Base-by-base conservation (phyloP, 2,113 vertebrate species). In the Ptyas mucosa region DNA sequence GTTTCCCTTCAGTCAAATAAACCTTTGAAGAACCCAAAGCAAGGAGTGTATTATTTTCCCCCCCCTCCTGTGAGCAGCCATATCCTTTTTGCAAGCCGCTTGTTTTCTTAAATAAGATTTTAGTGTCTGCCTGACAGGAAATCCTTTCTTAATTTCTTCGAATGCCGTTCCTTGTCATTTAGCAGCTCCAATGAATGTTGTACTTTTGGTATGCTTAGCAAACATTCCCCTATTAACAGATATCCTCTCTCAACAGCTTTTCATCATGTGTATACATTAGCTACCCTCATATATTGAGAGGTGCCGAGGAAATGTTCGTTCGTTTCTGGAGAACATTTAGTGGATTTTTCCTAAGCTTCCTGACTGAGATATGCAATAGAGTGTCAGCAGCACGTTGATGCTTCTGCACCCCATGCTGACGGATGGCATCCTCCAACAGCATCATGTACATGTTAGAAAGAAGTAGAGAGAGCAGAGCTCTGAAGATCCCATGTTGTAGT, bases 241-340 rank as follows among this genome's bases (percentile, higher is more conserved):
- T 94, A 90, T 88, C 95, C 93, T 96, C 95, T 97, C 96, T 97
- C 97, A 97, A 94, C 96, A 95, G 95, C 51, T 97, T 93, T 90
- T 46, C 43, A 46, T 97, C 96, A 97, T 96, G 93, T 93, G 91
- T 93, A 0, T 29, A 15, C 91, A 87, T 46, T 8, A 61, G 9
- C 49, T n/a, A 88, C 23, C 51, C 51, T 54, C 23, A 5, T 90
- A 75, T 87, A 11, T 6, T 61, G 61, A 0, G 0, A 58, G 0
- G 0, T 87, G 91, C 5, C 0, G 75, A 93, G 64, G 49, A 43
- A 85, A 92, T 46, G n/a, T 58, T 52, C 92, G 0, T 94, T 89
- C 0, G 0, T 91, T 88, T 55, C 12, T 69, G 53, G 94, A 90
- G 21, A 21, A 86, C 20, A 55, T 69, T 91, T 26, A 8, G 26